Conservation (phyloP, 2,888 invertebrate species). For the Perithous albicinctus region DNA sequence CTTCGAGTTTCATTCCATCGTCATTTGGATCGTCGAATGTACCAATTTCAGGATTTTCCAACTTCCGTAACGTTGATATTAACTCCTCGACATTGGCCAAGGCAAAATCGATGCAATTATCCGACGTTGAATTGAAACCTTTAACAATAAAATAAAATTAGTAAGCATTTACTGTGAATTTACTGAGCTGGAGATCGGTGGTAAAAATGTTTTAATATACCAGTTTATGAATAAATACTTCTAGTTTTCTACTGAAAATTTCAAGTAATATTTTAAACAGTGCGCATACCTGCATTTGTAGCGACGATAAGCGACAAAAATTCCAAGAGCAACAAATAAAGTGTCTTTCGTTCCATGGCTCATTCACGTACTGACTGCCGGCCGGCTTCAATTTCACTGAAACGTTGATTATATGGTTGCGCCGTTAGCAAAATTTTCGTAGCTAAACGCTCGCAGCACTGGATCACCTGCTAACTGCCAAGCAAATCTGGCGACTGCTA, state of each 20-base stretch:
- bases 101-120: constrained; percentile 64
- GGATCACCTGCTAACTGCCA: constrained; percentile 6
- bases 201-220: too few species aligned
- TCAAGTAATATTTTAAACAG: too few species aligned
- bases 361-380: constrained; percentile 60
- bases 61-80: constrained; percentile 50
- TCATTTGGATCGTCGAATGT: constrained; percentile 56
- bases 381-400: constrained; percentile 68
- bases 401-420: constrained; percentile 60
- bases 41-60: constrained; percentile 62
- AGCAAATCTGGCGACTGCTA: too few species aligned
- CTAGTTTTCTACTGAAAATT: too few species aligned
- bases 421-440: constrained; percentile 58
- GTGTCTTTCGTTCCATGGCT: constrained; percentile 69
- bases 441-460: not conserved
- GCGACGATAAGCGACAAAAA: constrained; percentile 38
- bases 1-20: constrained; percentile 53
- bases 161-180: not conserved
- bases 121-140: constrained; percentile 23
- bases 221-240: too few species aligned
- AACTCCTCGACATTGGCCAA: constrained; percentile 60
- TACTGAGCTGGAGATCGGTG: too few species aligned
- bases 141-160: constrained; percentile 15
- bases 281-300: constrained; percentile 67
- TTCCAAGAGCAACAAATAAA: constrained; percentile 47